Conservation (phyloP, 1,140 invertebrate genomes). For the Daktulosphaira vitifoliae region DNA sequence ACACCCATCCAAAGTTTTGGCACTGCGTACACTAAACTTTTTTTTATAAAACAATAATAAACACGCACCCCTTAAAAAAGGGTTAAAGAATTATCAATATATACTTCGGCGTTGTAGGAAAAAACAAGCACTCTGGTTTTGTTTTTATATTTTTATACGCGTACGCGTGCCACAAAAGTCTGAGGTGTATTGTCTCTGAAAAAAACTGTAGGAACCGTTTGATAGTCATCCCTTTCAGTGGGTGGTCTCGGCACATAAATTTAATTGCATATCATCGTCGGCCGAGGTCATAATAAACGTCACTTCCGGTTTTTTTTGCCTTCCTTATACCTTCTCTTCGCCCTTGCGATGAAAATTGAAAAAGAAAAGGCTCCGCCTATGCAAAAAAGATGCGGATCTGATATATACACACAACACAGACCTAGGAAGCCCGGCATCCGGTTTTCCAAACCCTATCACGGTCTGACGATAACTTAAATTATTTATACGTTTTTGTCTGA, state of each 20-base stretch:
- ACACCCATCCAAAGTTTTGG: no score
- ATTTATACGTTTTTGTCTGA: constrained; percentile 1
- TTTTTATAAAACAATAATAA: no score
- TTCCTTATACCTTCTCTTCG: constrained; percentile 5
- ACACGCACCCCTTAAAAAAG: no score
- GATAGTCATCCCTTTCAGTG: constrained; percentile 18
- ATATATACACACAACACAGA: constrained; percentile 5
- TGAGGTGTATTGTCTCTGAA: constrained; percentile 24
- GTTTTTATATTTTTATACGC: background rate
- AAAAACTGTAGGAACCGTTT: background rate
- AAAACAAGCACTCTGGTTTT: no score
- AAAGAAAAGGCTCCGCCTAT: constrained; percentile 16
- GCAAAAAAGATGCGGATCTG: constrained; percentile 16
- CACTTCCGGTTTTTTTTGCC: constrained; percentile 30
- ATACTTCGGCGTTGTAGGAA: no score
- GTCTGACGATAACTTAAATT: constrained; percentile 22
- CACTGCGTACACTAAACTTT: no score
- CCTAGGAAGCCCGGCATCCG: constrained; percentile 26
- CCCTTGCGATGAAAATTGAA: background rate
- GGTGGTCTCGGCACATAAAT: constrained; percentile 33
- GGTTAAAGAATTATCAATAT: no score
- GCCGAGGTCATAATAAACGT: constrained; percentile 31
- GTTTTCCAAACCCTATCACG: constrained; percentile 6
- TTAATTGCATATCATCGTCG: constrained; percentile 31
- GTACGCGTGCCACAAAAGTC: background rate